Percentiles rank a stretch among this genome's conserved stretches.
These are phyloP conservation scores for Ips nitidus DNA, from an alignment of 1,140 invertebrate species.

Conservation along the genomic window DNA sequence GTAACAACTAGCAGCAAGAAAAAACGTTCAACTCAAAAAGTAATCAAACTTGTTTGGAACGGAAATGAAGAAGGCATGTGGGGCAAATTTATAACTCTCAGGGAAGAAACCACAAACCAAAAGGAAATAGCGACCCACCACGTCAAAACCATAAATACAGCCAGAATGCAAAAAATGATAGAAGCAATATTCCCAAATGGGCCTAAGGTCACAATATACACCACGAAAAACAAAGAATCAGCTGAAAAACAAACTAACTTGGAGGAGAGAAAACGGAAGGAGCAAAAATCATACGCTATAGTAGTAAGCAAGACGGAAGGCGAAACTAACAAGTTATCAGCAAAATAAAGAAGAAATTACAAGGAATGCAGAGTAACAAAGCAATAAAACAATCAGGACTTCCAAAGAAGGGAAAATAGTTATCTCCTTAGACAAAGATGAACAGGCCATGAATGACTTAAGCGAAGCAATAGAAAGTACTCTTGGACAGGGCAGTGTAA, in stretches of 20 bases:
- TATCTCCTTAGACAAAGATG: constrained; percentile 10
- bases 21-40: neutral
- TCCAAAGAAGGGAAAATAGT: constrained; percentile 11
- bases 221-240: constrained; percentile 1
- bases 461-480: constrained; percentile 1
- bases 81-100: neutral
- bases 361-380: constrained; percentile 1
- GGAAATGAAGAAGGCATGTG: neutral
- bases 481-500: neutral
- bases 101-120: neutral
- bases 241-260: neutral
- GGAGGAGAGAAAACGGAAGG: neutral
- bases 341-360: neutral
- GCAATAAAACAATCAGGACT: neutral
- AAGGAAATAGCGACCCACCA: neutral
- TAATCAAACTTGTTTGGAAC: neutral
- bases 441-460: neutral
- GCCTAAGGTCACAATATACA: constrained; percentile 7
- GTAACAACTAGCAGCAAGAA: neutral
- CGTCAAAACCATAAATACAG: neutral
- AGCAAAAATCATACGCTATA: neutral
- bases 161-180: constrained; percentile 4
- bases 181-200: constrained; percentile 9
- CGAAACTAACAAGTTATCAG: constrained; percentile 4
- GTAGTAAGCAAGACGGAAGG: neutral